phyloP scores from a whole-genome alignment of 2,113 vertebrate species.

The Pterocles orientalis region DNA sequence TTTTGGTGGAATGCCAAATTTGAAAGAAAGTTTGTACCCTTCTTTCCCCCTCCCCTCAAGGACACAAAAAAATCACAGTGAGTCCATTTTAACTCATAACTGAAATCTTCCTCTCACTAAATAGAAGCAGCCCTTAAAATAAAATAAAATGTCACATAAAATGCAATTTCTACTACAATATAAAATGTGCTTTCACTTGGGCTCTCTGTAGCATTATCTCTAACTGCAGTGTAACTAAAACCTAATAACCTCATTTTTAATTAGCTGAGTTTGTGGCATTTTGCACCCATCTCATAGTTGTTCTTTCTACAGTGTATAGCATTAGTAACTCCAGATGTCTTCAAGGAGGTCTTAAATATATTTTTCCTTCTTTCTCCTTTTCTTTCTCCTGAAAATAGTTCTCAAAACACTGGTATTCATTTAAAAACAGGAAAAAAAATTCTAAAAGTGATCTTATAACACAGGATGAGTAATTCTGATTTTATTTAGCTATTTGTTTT shows the following conservation, averaged over 20 bases:
- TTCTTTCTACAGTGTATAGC: constrained; percentile 51
- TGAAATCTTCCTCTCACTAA: background rate
- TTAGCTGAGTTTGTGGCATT: constrained; percentile 70
- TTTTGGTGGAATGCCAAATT: background rate
- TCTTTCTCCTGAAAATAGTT: constrained; percentile 12
- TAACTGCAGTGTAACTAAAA: constrained; percentile 65
- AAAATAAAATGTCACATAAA: constrained; percentile 61
- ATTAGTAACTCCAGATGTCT: constrained; percentile 68
- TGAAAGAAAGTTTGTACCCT: background rate
- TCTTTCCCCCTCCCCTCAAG: background rate
- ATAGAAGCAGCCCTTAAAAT: constrained; percentile 45
- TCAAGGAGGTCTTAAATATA: constrained; percentile 65
- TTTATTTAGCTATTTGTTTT: constrained; percentile 64
- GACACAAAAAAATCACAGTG: background rate
- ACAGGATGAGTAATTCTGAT: constrained; percentile 10
- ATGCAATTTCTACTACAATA: background rate
- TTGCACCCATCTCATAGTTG: constrained; percentile 50
- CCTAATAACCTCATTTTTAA: constrained; percentile 76
- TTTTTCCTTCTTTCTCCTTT: background rate
- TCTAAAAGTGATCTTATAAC: constrained; percentile 65
- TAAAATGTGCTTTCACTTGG: constrained; percentile 25
- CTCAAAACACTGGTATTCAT: constrained; percentile 34
- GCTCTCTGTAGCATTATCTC: constrained; percentile 51
- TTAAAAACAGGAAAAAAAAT: background rate
- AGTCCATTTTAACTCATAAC: background rate